Conservation (phyloP, 2,797 vertebrate genomes). For the Synanceia verrucosa region DNA sequence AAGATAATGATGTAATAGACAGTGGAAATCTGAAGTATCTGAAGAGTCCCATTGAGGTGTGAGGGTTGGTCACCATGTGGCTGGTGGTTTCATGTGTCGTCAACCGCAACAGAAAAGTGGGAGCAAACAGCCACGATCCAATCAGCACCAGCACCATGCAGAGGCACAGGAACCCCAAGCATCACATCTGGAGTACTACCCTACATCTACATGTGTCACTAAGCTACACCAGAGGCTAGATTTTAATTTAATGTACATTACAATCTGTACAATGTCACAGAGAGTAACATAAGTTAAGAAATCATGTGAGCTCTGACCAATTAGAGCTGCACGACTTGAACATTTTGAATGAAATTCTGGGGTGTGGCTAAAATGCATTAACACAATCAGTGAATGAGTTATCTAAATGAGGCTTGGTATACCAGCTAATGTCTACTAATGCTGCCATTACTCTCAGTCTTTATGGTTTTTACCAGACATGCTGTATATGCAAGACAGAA, state of each 20-base stretch:
- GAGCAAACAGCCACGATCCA: slow-evolving; percentile 99
- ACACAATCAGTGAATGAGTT: not conserved
- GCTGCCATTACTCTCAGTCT: not conserved
- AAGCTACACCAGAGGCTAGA: slow-evolving; percentile 3
- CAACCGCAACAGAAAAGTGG: slow-evolving; percentile 99
- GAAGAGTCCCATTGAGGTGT: slow-evolving; percentile 37
- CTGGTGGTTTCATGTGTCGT: slow-evolving; percentile 99
- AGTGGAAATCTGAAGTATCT: not conserved
- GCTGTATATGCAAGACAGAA: not conserved
- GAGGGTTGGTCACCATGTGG: slow-evolving; percentile 94
- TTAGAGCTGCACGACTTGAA: slow-evolving; percentile 12
- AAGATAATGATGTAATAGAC: not conserved
- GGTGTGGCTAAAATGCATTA: not conserved
- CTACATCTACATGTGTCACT: slow-evolving; percentile 23
- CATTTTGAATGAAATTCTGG: slow-evolving; percentile 2
- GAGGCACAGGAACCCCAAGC: slow-evolving; percentile 84
- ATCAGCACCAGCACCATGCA: slow-evolving; percentile 95
- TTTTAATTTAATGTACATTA: not conserved
- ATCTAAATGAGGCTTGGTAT: slow-evolving; percentile 10
- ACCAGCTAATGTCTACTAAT: not conserved
- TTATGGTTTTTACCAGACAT: not conserved
- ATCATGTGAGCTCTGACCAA: not conserved
- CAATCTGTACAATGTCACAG: not conserved
- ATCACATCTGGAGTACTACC: slow-evolving; percentile 24
- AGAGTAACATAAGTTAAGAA: not conserved